These are phyloP conservation scores for Sminthurides aquaticus DNA, from an alignment of 2,888 invertebrate genomes.

Conservation along the genomic window DNA sequence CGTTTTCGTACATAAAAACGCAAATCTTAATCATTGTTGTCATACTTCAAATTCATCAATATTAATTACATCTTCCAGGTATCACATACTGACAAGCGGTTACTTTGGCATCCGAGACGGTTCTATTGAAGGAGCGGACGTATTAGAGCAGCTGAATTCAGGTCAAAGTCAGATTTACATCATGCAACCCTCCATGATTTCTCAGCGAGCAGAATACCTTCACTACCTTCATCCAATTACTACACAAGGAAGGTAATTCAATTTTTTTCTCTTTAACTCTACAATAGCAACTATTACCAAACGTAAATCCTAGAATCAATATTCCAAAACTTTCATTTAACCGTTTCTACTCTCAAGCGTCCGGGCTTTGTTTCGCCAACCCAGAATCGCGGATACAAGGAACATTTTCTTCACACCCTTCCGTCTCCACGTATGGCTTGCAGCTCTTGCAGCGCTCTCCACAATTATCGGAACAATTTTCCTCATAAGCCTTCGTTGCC, in stretches of 20 bases:
- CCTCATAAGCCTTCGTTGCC: neutral
- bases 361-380: conserved; percentile 9
- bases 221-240: neutral
- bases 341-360: too few species aligned
- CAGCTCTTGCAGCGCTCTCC: neutral
- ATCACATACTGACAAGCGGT: neutral
- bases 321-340: neutral
- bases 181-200: neutral
- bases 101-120: neutral
- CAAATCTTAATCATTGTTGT: too few species aligned
- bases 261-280: neutral
- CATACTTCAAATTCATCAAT: too few species aligned
- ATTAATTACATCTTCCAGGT: too few species aligned
- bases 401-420: conserved; percentile 5
- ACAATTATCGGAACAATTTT: neutral
- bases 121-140: neutral
- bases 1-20: too few species aligned
- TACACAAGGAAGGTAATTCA: neutral
- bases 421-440: neutral
- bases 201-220: neutral
- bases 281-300: too few species aligned
- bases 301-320: too few species aligned
- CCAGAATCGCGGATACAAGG: neutral
- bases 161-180: conserved; percentile 10
- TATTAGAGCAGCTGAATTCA: conserved; percentile 2